These are phyloP conservation scores for Platanista minor DNA, from an alignment of 2,113 vertebrate genomes.

Conservation along the genomic window DNA sequence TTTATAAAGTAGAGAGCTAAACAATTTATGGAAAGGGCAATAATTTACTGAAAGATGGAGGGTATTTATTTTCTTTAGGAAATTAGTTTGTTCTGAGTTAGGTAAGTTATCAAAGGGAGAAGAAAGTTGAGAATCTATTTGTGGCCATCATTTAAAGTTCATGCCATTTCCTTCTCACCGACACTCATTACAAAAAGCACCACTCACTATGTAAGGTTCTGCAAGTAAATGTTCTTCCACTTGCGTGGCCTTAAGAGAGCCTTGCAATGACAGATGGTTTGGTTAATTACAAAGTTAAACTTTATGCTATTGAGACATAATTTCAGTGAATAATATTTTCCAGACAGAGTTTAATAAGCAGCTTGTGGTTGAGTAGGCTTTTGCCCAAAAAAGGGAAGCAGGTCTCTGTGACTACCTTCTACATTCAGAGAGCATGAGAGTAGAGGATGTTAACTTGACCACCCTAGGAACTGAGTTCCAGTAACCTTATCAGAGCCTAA, in stretches of 20 bases:
- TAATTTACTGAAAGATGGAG: neutral
- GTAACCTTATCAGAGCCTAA: conserved; percentile 77
- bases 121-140: conserved; percentile 70
- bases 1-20: conserved; percentile 72
- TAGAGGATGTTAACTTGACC: neutral
- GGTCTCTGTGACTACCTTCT: conserved; percentile 65
- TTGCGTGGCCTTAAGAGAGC: conserved; percentile 54
- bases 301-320: conserved; percentile 75
- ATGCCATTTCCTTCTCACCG: conserved; percentile 62
- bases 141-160: conserved; percentile 66
- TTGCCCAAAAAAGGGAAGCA: conserved; percentile 65
- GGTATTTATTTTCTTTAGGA: neutral
- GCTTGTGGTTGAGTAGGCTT: conserved; percentile 74
- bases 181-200: conserved; percentile 21
- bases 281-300: conserved; percentile 79
- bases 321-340: conserved; percentile 81
- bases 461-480: conserved; percentile 69
- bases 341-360: conserved; percentile 78
- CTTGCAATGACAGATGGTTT: conserved; percentile 75
- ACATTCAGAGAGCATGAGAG: conserved; percentile 1
- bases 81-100: neutral
- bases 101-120: conserved; percentile 66
- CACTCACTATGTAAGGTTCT: conserved; percentile 25
- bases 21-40: conserved; percentile 63
- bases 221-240: conserved; percentile 62